phyloP scores from a whole-genome alignment of 2,888 invertebrate species.

The Melinaea menophilus region DNA sequence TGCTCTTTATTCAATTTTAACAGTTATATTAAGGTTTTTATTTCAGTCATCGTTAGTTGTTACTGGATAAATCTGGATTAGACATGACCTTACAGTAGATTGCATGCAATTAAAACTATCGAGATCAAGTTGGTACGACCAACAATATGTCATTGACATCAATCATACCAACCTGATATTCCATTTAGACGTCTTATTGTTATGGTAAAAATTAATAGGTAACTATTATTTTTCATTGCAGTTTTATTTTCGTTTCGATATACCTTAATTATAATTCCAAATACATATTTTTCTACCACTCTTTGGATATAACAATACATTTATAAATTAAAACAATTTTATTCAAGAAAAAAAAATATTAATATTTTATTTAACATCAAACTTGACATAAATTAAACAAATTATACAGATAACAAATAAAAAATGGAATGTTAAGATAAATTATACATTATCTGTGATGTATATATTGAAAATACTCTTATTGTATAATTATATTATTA shows the following conservation, averaged over 20 bases:
- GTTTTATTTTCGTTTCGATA: constrained; percentile 47
- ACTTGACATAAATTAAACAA: constrained; percentile 12
- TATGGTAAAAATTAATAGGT: constrained; percentile 48
- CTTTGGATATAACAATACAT: constrained; percentile 32
- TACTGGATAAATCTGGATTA: constrained; percentile 39
- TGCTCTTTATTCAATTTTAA: constrained; percentile 77
- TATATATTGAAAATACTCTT: constrained; percentile 54
- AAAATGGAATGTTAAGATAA: constrained; percentile 57
- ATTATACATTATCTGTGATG: constrained; percentile 43
- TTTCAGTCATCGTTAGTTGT: constrained; percentile 72
- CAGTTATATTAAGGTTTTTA: constrained; percentile 72
- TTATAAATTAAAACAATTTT: constrained; percentile 7
- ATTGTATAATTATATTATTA: constrained; percentile 36
- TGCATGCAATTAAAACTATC: constrained; percentile 31
- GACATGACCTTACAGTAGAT: constrained; percentile 34
- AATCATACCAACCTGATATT: constrained; percentile 24
- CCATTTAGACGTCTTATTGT: constrained; percentile 23
- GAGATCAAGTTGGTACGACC: constrained; percentile 31
- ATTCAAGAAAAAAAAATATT: constrained; percentile 3
- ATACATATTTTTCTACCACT: constrained; percentile 27
- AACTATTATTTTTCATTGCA: constrained; percentile 47
- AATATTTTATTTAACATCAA: constrained; percentile 13
- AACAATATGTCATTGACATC: constrained; percentile 27
- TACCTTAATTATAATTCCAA: constrained; percentile 29
- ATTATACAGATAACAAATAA: constrained; percentile 27